Percentiles rank a stretch among this genome's conserved stretches.
phyloP scores from a whole-genome alignment of 2,888 invertebrate species.

The Drosophila incognita region DNA sequence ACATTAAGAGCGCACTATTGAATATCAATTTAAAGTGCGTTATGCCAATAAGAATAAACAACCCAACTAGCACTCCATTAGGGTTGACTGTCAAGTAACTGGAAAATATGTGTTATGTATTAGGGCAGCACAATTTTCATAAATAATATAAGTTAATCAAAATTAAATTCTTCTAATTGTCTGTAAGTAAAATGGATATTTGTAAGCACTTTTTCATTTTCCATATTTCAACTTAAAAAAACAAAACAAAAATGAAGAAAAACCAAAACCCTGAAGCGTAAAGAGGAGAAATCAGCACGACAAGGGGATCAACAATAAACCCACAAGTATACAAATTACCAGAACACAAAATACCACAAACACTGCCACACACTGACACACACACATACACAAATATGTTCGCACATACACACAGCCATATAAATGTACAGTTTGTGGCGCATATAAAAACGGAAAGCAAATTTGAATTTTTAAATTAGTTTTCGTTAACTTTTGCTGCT shows the following conservation, averaged over 20 bases:
- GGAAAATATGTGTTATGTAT: background rate
- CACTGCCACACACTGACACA: slow-evolving; percentile 18
- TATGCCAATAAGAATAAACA: background rate
- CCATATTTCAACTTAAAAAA: slow-evolving; percentile 20
- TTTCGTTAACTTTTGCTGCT: slow-evolving; percentile 83
- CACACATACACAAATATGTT: slow-evolving; percentile 5
- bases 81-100: background rate
- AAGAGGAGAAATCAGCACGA: slow-evolving; percentile 37
- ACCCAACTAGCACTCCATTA: background rate
- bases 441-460: slow-evolving; percentile 80
- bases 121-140: background rate
- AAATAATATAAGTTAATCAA: background rate
- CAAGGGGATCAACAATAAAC: slow-evolving; percentile 78
- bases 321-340: slow-evolving; percentile 83
- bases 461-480: slow-evolving; percentile 85
- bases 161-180: background rate
- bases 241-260: slow-evolving; percentile 5
- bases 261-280: background rate
- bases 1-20: slow-evolving; percentile 31
- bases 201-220: background rate
- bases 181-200: background rate
- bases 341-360: slow-evolving; percentile 65
- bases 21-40: slow-evolving; percentile 18
- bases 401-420: slow-evolving; percentile 53
- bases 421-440: slow-evolving; percentile 78